Percentiles rank a stretch among this genome's conserved stretches.
These are phyloP conservation scores for Drosophila grimshawi DNA, from an alignment of 1,140 invertebrate genomes.

Conservation along the genomic window DNA sequence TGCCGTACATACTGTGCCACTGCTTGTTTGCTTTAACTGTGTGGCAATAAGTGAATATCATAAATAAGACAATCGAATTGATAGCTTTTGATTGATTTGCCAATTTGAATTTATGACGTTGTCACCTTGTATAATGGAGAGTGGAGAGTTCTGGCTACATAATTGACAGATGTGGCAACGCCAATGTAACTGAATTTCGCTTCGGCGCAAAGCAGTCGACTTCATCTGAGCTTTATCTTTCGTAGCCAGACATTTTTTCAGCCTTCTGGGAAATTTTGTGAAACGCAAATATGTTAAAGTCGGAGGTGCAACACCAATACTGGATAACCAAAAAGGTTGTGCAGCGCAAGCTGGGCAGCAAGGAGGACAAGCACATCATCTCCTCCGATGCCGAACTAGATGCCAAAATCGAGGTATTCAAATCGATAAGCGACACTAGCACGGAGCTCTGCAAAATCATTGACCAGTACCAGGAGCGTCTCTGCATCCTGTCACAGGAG, in stretches of 20 bases:
- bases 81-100: no score
- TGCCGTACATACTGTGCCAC: background rate
- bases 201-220: conserved; percentile 33
- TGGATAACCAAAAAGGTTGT: conserved; percentile 99
- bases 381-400: conserved; percentile 98
- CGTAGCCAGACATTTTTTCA: conserved; percentile 37
- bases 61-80: no score
- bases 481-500: conserved; percentile 97
- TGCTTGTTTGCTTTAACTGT: no score
- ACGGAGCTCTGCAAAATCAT: conserved; percentile 94
- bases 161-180: conserved; percentile 22
- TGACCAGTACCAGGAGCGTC: conserved; percentile 96
- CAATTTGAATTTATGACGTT: background rate
- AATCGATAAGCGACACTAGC: conserved; percentile 97
- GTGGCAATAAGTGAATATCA: no score
- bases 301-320: conserved; percentile 94
- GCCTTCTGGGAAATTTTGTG: conserved; percentile 20
- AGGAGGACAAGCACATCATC: conserved; percentile 98
- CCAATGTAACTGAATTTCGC: conserved; percentile 35
- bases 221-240: conserved; percentile 35
- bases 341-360: conserved; percentile 96
- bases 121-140: background rate
- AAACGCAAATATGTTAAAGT: conserved; percentile 76
- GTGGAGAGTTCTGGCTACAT: background rate
- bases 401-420: conserved; percentile 98